Evolutionary conservation across 2,888 invertebrate species (phyloP).

Genomic region (Callosobruchus maculatus): DNA sequence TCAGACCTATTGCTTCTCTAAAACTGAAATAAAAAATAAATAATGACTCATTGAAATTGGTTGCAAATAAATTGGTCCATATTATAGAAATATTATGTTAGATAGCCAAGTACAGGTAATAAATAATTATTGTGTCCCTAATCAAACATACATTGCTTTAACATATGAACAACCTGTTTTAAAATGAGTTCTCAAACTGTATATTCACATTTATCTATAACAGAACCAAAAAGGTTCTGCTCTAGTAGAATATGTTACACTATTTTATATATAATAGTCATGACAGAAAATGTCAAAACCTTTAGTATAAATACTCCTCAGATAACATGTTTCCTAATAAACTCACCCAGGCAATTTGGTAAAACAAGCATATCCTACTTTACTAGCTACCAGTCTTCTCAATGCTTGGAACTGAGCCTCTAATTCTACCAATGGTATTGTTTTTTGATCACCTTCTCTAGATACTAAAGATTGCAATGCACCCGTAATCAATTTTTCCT

Average conservation of each 20-base stretch:
- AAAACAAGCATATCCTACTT: slow-evolving; percentile 96
- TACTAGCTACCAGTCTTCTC: slow-evolving; percentile 89
- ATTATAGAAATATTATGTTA: too few relatives aligned
- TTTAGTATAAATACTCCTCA: background rate
- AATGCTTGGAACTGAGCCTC: slow-evolving; percentile 96
- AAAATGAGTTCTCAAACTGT: too few relatives aligned
- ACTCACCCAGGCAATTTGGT: slow-evolving; percentile 79
- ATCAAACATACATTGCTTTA: too few relatives aligned
- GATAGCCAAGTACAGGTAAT: too few relatives aligned
- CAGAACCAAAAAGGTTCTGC: too few relatives aligned
- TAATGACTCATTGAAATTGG: background rate
- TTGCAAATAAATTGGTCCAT: too few relatives aligned
- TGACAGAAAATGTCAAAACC: background rate
- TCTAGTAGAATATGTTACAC: too few relatives aligned
- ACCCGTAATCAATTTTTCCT: slow-evolving; percentile 91
- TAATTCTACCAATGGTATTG: slow-evolving; percentile 66
- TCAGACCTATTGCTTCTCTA: slow-evolving; percentile 90
- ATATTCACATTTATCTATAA: too few relatives aligned
- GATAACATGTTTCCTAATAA: background rate
- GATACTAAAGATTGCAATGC: slow-evolving; percentile 83
- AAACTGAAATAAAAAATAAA: slow-evolving; percentile 57
- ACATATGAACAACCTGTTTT: too few relatives aligned
- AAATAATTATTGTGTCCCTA: too few relatives aligned
- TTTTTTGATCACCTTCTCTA: slow-evolving; percentile 63
- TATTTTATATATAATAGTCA: too few relatives aligned